Conservation (phyloP, 2,888 invertebrate species). For the Mythimna ferrago region DNA sequence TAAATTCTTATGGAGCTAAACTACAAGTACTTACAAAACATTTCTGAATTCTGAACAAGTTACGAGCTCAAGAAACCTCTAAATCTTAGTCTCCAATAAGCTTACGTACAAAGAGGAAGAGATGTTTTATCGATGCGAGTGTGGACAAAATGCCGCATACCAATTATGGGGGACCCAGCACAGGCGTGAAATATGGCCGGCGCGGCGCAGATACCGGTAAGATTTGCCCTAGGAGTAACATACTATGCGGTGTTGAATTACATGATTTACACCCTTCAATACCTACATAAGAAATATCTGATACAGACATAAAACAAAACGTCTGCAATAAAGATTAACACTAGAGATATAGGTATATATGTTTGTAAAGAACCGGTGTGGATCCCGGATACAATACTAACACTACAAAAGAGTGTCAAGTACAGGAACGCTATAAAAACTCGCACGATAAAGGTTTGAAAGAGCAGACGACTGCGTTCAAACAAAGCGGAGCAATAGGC, state of each 20-base stretch:
- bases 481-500: constrained; percentile 62
- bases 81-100: constrained; percentile 64
- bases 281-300: constrained; percentile 51
- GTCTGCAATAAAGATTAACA: constrained; percentile 50
- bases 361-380: constrained; percentile 34
- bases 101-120: constrained; percentile 67
- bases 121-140: constrained; percentile 66
- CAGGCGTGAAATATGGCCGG: constrained; percentile 63
- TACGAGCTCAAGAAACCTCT: constrained; percentile 48
- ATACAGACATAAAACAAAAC: constrained; percentile 54
- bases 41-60: constrained; percentile 47
- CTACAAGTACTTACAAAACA: constrained; percentile 48
- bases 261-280: constrained; percentile 63
- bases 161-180: constrained; percentile 69
- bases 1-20: constrained; percentile 9
- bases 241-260: constrained; percentile 59
- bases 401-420: constrained; percentile 39
- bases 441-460: constrained; percentile 31
- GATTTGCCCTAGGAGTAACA: constrained; percentile 58
- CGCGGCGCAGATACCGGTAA: constrained; percentile 60
- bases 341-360: constrained; percentile 33
- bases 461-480: constrained; percentile 6
- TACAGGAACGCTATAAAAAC: constrained; percentile 56
- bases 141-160: constrained; percentile 70
- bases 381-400: constrained; percentile 50